Evolutionary conservation across 2,797 vertebrate species (phyloP).

Genomic region (Coendou prehensilis): DNA sequence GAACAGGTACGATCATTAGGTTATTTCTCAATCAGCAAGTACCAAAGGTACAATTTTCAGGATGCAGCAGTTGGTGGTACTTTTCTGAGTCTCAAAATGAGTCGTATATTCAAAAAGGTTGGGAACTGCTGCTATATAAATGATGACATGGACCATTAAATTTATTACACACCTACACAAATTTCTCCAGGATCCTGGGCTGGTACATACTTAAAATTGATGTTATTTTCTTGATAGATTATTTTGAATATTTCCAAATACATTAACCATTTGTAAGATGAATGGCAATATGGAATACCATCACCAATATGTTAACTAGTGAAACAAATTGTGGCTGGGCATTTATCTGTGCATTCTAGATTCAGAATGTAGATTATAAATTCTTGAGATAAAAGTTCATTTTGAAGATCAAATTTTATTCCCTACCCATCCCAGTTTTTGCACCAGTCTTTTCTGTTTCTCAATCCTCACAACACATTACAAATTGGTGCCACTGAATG

Average conservation of each 20-base stretch:
- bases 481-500: neutral
- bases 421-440: neutral
- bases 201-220: neutral
- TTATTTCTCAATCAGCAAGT: neutral
- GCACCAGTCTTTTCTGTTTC: neutral
- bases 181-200: neutral
- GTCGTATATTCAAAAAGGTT: neutral
- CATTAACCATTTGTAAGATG: neutral
- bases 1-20: neutral
- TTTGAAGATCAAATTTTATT: neutral
- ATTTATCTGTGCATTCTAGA: slow-evolving; percentile 15
- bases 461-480: neutral
- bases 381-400: slow-evolving; percentile 32
- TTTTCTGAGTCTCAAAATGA: slow-evolving; percentile 15
- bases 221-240: neutral
- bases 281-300: neutral
- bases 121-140: neutral
- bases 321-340: neutral
- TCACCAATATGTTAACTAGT: slow-evolving; percentile 8
- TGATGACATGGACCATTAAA: neutral
- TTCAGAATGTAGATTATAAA: slow-evolving; percentile 39
- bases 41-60: neutral
- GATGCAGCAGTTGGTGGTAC: neutral
- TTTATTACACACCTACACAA: neutral
- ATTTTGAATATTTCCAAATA: slow-evolving; percentile 7